Base-by-base conservation (phyloP, 2,888 invertebrate genomes). In the Leuctra nigra region DNA sequence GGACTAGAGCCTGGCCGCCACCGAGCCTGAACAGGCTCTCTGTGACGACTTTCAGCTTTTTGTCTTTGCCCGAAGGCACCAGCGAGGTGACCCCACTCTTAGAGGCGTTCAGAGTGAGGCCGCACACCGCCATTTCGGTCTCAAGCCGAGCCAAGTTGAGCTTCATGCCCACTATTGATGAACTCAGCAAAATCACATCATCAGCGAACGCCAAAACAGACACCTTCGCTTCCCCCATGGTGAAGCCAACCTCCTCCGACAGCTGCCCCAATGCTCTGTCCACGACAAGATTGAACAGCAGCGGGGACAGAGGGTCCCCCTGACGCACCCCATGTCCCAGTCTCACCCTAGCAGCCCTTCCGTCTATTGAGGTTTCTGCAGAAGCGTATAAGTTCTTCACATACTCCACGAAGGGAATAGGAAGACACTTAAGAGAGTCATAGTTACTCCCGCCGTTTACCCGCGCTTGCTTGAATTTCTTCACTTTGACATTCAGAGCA, bases 271-370 rank as follows among this genome's bases (percentile, higher is more conserved):
- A 52, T 13, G 63, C 56, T 1, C 24, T 38, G 22, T 63, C 61
- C 29, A 63, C 38, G 1, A 61, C 60, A 9, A 61, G 13, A 59
- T 73, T 72, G 50, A 74, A 73, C 2, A 71, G 39, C 1, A 69
- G 33, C 1, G 70, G 68, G 7, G 68, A 68, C 16, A 72, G 61
- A 35, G 72, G 70, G 61, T 73, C 70, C 0, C 72, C 73, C 61
- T 73, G 73, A 41, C 70, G 68, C 6, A 73, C 72, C 0, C 72
- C 72, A 44, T 69, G 64, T 25, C 66, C 29, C 29, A 29, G 7
- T 29, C 29, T 29, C 29, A 29, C 29, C 29, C 29, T 29, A 29
- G 29, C 29, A 11, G 29, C 7, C 6, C 6, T 29, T 11, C 29
- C 6, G 11, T 7, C 29, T 6, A 29, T 29, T 6, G 11, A 6